phyloP scores from a whole-genome alignment of 2,113 vertebrate genomes.

The Symphodus melops region DNA sequence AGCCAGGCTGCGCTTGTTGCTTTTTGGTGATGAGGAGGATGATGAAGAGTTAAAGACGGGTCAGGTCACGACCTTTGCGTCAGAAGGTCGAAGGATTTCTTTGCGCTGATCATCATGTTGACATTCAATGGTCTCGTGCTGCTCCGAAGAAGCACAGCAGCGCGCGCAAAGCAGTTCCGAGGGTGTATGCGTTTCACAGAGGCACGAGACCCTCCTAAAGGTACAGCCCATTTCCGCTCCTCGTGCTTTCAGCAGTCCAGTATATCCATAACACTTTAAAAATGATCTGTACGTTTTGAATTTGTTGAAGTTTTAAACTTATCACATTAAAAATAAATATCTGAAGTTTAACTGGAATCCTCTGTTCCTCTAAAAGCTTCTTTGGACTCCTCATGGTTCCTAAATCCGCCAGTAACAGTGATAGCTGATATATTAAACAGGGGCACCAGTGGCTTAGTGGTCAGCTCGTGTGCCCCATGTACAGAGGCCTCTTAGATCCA shows the following conservation, averaged over 20 bases:
- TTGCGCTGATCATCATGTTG: neutral
- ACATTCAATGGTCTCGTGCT: neutral
- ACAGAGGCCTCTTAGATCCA: too few relatives aligned
- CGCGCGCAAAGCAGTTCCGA: neutral
- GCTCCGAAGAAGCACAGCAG: neutral
- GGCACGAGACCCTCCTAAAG: neutral
- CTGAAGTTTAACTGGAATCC: too few relatives aligned
- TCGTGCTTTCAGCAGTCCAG: neutral
- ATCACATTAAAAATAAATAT: too few relatives aligned
- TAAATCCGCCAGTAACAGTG: too few relatives aligned
- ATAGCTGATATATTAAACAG: too few relatives aligned
- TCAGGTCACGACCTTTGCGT: neutral
- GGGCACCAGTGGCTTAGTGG: too few relatives aligned
- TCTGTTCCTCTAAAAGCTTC: too few relatives aligned
- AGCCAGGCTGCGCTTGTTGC: neutral
- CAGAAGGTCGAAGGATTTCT: rapidly evolving
- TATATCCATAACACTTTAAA: too few relatives aligned
- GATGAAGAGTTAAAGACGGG: neutral
- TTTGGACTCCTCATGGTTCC: too few relatives aligned
- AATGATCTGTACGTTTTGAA: too few relatives aligned
- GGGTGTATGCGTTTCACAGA: neutral
- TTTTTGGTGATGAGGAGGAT: neutral
- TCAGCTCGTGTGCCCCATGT: too few relatives aligned
- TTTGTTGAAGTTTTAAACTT: too few relatives aligned
- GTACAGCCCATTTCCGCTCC: slow-evolving; percentile 29